A percentile compares a stretch with the other conserved stretches of the same genome.
Conservation (phyloP, 1,140 invertebrate genomes). For the Monochamus saltuarius region DNA sequence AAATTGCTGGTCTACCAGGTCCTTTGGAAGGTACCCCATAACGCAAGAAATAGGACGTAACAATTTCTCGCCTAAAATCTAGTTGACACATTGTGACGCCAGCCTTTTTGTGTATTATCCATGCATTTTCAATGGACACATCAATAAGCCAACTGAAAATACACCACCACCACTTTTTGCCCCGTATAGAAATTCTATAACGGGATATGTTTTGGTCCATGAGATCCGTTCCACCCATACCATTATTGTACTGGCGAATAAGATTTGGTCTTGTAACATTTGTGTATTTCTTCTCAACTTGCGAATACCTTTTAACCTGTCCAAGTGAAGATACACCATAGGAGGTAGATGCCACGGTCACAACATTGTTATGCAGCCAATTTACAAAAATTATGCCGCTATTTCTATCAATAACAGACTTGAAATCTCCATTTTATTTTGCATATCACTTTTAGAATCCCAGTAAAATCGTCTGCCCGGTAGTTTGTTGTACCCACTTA, state of each 20-base stretch:
- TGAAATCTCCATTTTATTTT: background rate
- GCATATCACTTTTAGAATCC: background rate
- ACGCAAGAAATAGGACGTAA: background rate
- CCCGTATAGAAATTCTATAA: slow-evolving; percentile 47
- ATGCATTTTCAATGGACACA: slow-evolving; percentile 43
- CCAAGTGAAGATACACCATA: background rate
- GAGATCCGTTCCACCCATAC: slow-evolving; percentile 43
- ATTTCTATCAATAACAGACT: slow-evolving; percentile 1
- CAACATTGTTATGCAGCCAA: slow-evolving; percentile 1
- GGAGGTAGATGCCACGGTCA: slow-evolving; percentile 11
- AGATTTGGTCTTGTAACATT: slow-evolving; percentile 35
- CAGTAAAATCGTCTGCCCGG: no score
- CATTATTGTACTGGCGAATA: slow-evolving; percentile 47
- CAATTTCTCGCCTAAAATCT: slow-evolving; percentile 12
- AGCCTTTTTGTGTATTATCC: slow-evolving; percentile 9
- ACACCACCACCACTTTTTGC: slow-evolving; percentile 44
- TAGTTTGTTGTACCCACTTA: no score
- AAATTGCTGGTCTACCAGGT: slow-evolving; percentile 7
- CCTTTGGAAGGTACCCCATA: background rate
- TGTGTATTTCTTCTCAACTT: slow-evolving; percentile 5
- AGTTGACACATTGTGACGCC: slow-evolving; percentile 5
- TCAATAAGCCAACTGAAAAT: slow-evolving; percentile 35
- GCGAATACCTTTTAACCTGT: slow-evolving; percentile 9
- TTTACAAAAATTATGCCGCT: background rate
- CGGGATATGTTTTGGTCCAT: slow-evolving; percentile 49